Evolutionary conservation across 1,140 invertebrate species (phyloP).

Genomic region (Manduca sexta): DNA sequence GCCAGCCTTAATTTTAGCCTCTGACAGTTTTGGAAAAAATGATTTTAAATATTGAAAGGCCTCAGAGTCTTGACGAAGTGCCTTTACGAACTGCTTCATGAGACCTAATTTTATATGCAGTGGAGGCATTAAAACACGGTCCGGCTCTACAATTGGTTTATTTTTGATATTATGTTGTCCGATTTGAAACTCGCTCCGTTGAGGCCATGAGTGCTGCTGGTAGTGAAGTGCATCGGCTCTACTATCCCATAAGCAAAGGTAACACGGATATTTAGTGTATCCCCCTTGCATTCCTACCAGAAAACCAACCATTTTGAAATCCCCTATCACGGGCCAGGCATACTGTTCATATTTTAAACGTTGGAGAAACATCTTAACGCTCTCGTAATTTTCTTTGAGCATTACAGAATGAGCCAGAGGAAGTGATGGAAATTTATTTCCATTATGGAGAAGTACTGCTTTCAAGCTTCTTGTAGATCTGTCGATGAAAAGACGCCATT

Average conservation of each 20-base stretch:
- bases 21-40: constrained; percentile 5
- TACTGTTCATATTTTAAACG: constrained; percentile 20
- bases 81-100: constrained; percentile 24
- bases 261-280: constrained; percentile 17
- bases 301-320: constrained; percentile 24
- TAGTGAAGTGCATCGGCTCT: constrained; percentile 21
- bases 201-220: constrained; percentile 10
- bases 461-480: constrained; percentile 14
- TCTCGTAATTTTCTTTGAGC: constrained; percentile 14
- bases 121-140: constrained; percentile 11
- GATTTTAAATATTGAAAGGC: constrained; percentile 11
- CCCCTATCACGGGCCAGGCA: constrained; percentile 17
- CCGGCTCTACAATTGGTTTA: constrained; percentile 5
- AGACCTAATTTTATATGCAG: constrained; percentile 20
- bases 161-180: constrained; percentile 1
- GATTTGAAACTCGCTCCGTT: no score
- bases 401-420: constrained; percentile 12
- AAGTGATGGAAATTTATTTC: constrained; percentile 14
- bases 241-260: constrained; percentile 21
- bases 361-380: constrained; percentile 12
- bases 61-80: constrained; percentile 11
- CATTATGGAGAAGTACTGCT: constrained; percentile 14
- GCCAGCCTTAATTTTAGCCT: no score
- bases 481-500: constrained; percentile 12
- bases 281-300: constrained; percentile 18